Percentiles rank a stretch among this genome's conserved stretches.
Conservation (phyloP, 2,113 vertebrate genomes). For the Numenius arquata region DNA sequence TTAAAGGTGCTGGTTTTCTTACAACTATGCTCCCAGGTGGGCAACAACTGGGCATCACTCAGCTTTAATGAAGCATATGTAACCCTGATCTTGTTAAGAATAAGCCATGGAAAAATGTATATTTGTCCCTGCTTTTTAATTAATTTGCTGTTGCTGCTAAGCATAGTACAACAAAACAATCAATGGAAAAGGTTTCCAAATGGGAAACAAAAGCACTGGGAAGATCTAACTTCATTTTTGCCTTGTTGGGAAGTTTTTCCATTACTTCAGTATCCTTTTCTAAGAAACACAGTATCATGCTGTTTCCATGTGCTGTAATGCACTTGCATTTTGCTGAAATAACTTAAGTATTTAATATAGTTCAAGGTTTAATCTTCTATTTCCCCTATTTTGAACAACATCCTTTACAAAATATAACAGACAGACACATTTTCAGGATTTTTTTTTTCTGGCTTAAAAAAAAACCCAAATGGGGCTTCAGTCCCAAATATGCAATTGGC, state of each 20-base stretch:
- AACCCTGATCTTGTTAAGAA: slow-evolving; percentile 31
- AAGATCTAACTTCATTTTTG: background rate
- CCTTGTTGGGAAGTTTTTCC: background rate
- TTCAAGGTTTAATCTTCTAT: background rate
- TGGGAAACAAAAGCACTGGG: background rate
- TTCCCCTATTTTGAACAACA: background rate
- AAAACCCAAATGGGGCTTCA: background rate
- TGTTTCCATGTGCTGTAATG: background rate
- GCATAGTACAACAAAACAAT: background rate
- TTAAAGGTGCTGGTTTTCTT: background rate
- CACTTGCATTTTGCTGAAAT: background rate
- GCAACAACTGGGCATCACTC: background rate
- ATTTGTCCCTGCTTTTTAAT: background rate
- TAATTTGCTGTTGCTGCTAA: background rate
- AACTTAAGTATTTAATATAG: background rate
- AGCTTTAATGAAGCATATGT: background rate
- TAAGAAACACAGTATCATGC: background rate
- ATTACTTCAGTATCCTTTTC: background rate
- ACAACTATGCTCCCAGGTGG: background rate
- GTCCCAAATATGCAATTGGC: slow-evolving; percentile 28
- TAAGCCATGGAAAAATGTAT: slow-evolving; percentile 19
- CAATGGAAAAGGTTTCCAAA: slow-evolving; percentile 8
- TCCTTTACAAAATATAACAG: background rate
- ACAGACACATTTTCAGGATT: background rate
- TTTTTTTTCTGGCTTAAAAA: background rate